These are phyloP conservation scores for Hapalemur alaotrensis DNA, from an alignment of 2,797 vertebrate species.

Conservation along the genomic window DNA sequence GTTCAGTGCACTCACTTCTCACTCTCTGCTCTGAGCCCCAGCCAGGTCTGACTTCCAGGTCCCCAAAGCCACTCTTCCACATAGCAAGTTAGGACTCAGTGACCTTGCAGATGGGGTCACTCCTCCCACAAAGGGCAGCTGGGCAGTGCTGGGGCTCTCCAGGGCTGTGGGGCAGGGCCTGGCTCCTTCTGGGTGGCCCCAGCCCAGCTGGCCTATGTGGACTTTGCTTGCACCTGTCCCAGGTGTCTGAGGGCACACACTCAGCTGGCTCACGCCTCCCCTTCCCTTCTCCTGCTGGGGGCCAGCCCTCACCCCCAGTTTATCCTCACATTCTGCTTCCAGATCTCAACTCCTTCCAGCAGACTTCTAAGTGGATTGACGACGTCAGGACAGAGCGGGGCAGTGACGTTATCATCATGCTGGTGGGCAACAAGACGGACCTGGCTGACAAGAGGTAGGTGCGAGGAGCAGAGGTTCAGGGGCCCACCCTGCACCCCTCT, in stretches of 20 bases:
- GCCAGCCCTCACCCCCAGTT: background rate
- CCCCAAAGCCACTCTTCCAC: background rate
- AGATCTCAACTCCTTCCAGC: slow-evolving; percentile 95
- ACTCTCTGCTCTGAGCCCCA: background rate
- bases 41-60: background rate
- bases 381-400: slow-evolving; percentile 95
- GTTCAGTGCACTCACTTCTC: background rate
- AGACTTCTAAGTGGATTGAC: slow-evolving; percentile 96
- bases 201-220: background rate
- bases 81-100: background rate
- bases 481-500: background rate
- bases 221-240: too few species aligned
- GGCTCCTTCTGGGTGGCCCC: background rate
- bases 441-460: slow-evolving; percentile 92
- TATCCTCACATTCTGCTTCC: slow-evolving; percentile 37
- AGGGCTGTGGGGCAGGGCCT: accelerated
- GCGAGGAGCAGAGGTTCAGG: accelerated
- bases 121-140: background rate
- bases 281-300: too few species aligned
- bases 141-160: background rate
- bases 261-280: background rate
- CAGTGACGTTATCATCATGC: slow-evolving; percentile 96
- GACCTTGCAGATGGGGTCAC: background rate
- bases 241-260: accelerated
- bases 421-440: slow-evolving; percentile 95